phyloP scores from a whole-genome alignment of 1,140 invertebrate species.

The Drosophila ercepeae region DNA sequence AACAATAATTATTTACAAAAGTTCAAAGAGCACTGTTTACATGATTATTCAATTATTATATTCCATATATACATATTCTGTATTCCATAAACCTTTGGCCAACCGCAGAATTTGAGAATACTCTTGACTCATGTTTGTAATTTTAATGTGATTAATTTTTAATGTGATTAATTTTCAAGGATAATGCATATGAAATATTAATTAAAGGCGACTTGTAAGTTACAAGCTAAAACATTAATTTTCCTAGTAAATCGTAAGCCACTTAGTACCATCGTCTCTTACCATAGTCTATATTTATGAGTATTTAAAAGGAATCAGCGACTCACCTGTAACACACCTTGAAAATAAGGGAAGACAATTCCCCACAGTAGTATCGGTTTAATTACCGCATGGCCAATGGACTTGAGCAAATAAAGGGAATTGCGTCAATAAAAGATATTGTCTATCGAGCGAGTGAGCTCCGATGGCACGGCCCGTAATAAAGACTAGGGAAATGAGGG shows the following conservation, averaged over 20 bases:
- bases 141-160: no score
- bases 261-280: background rate
- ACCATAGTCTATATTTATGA: slow-evolving; percentile 33
- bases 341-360: slow-evolving; percentile 19
- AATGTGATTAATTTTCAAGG: no score
- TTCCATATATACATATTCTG: no score
- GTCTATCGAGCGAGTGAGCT: slow-evolving; percentile 15
- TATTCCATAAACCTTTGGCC: no score
- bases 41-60: no score
- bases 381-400: slow-evolving; percentile 48
- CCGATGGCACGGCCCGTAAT: slow-evolving; percentile 11
- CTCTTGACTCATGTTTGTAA: no score
- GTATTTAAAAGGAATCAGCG: slow-evolving; percentile 1
- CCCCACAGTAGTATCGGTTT: slow-evolving; percentile 21
- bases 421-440: slow-evolving; percentile 49
- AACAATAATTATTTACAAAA: background rate
- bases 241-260: background rate
- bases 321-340: slow-evolving; percentile 18
- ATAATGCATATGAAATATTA: no score
- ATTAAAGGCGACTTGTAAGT: no score
- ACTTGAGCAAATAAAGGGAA: slow-evolving; percentile 48
- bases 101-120: no score
- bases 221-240: no score
- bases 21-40: background rate
- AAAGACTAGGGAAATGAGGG: slow-evolving; percentile 34